A percentile compares a stretch with the other conserved stretches of the same genome.
Evolutionary conservation across 2,113 vertebrate genomes (phyloP).

Genomic region (Synchiropus splendidus): DNA sequence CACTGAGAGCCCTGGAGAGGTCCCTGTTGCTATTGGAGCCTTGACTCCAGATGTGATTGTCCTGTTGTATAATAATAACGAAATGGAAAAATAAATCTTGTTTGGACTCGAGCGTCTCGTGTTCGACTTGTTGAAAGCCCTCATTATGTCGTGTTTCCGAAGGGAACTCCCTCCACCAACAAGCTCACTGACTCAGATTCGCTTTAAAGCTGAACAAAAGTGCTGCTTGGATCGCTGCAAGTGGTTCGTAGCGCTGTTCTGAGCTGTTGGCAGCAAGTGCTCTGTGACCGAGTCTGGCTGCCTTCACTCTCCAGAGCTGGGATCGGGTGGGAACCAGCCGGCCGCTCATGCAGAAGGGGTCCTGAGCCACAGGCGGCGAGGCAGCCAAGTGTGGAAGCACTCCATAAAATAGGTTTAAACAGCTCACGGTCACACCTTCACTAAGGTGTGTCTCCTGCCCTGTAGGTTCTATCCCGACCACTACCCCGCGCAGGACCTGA

Average conservation of each 20-base stretch:
- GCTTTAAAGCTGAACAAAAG: slow-evolving; percentile 30
- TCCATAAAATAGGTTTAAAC: slow-evolving; percentile 38
- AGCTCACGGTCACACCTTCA: slow-evolving; percentile 29
- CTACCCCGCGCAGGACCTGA: slow-evolving; percentile 82
- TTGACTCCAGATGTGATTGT: too few relatives aligned
- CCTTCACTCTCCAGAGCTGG: slow-evolving; percentile 27
- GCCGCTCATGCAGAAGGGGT: slow-evolving; percentile 30
- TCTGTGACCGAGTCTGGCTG: slow-evolving; percentile 38
- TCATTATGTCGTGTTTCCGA: too few relatives aligned
- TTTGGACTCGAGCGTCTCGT: too few relatives aligned
- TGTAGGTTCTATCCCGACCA: slow-evolving; percentile 66
- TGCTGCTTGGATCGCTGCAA: slow-evolving; percentile 35
- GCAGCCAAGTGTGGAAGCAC: slow-evolving; percentile 2
- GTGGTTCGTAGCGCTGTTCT: slow-evolving; percentile 35
- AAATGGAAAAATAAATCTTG: too few relatives aligned
- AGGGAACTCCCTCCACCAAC: too few relatives aligned
- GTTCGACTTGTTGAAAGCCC: too few relatives aligned
- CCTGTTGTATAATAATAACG: too few relatives aligned
- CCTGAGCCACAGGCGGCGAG: slow-evolving; percentile 11
- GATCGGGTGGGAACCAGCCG: slow-evolving; percentile 10
- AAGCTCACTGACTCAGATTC: slow-evolving; percentile 27
- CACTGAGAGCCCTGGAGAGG: too few relatives aligned
- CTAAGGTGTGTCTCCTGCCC: slow-evolving; percentile 18
- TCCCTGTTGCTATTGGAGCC: too few relatives aligned
- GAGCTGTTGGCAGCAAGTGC: slow-evolving; percentile 34